Base-by-base conservation (phyloP, 2,888 invertebrate genomes). In the Diaprepes abbreviatus region DNA sequence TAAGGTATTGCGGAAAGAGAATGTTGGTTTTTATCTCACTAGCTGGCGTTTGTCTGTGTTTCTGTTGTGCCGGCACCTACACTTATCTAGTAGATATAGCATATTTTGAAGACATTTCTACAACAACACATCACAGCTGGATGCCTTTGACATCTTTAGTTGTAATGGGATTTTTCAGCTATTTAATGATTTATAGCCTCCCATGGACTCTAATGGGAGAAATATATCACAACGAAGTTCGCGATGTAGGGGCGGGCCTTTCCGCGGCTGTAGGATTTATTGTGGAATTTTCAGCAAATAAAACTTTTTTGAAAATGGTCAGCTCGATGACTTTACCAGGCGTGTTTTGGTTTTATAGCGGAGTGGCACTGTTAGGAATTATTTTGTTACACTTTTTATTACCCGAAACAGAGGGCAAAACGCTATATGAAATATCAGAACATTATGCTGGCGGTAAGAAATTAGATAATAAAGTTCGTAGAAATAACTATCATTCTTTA, bases 171-270 rank as follows among this genome's bases (percentile, higher is more conserved):
- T 89, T 93, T 75, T 83, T 92, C 40, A 88, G 92, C 0, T 92
- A 93, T 77, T 84, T 89, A 2, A 89, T 91, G 0, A 90, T 93
- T 54, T 85, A 92, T 59, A 83, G 92, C 71, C 82, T 94, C 38
- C 93, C 94, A 0, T 94, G 94, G 93, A 89, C 94, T 73, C 85
- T 94, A 9, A 91, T 92, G 35, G 93, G 93, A 5, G 94, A 94
- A 84, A 91, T 93, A 71, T 92, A 88, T 78, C 89, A 90, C 16
- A 87, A 89, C 0, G 88, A 89, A 70, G 90, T 91, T 0, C 86
- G 93, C 12, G 89, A 92, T 1, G 88, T 88, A 0, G 93, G 91
- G 0, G 90, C 92, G 0, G 94, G 93, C 0, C 82, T 91, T 1
- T 88, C 92, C 0, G 90, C 92, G 14, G 92, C 90, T 0, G 85